These are phyloP conservation scores for Ametastegia equiseti DNA, from an alignment of 2,888 invertebrate species.

Conservation along the genomic window DNA sequence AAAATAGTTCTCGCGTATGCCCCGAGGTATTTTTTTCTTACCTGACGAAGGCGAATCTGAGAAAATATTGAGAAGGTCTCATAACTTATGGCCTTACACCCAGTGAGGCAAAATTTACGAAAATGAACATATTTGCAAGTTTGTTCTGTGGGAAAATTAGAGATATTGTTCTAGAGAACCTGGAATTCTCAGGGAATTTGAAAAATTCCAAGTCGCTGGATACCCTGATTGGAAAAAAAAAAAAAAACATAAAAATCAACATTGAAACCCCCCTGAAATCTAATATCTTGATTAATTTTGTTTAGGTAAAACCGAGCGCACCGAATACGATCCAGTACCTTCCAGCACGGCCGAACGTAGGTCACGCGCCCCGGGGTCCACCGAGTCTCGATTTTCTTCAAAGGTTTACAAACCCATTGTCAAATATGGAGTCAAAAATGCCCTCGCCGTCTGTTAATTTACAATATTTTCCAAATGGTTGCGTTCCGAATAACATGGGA, in stretches of 20 bases:
- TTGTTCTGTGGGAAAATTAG: no score
- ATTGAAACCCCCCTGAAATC: conserved; percentile 45
- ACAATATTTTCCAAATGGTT: conserved; percentile 85
- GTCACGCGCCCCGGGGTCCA: conserved; percentile 86
- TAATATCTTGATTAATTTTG: no score
- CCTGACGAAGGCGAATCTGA: no score
- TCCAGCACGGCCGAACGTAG: conserved; percentile 94
- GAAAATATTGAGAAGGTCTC: no score
- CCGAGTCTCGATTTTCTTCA: conserved; percentile 94
- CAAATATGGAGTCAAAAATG: conserved; percentile 84
- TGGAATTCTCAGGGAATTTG: no score
- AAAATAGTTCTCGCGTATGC: no score
- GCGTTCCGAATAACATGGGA: conserved; percentile 78
- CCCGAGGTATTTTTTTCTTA: no score
- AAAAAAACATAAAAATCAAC: conserved; percentile 71
- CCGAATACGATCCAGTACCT: conserved; percentile 99
- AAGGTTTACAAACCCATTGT: conserved; percentile 91
- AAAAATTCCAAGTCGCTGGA: no score
- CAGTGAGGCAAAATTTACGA: no score
- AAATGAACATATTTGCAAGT: no score
- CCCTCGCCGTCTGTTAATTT: conserved; percentile 81
- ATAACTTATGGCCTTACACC: no score
- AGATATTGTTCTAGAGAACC: no score
- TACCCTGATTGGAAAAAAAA: conserved; percentile 51
- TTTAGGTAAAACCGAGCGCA: conserved; percentile 96